Evolutionary conservation across 2,797 vertebrate genomes (phyloP), one percentile per base, ranked within the genome.

Genomic region (Margarornis squamiger): DNA sequence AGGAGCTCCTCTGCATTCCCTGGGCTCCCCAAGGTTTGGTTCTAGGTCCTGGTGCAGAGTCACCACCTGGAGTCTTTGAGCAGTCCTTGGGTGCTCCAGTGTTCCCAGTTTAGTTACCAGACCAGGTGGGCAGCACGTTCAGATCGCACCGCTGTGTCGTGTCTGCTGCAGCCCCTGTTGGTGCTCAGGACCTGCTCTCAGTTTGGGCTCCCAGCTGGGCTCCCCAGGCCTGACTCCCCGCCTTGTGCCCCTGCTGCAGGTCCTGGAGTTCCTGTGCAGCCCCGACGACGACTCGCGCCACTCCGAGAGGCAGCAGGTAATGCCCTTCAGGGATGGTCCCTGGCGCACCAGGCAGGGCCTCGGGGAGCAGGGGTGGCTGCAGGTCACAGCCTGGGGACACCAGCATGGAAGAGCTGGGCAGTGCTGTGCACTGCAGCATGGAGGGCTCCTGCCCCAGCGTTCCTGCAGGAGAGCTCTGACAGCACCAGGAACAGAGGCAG

Each of bases 261-360:
- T 99, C 59, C 98, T 99, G 74, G 99, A 99, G 96, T 99, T 99
- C 94, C 98, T 99, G 39, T 99, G 99, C 88, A 99, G 99, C 93
- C 99, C 99, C 0, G 99, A 99, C 13, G 99, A 99, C 20, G 99
- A 99, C 66, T 99, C 99, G 62, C 98, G 99, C 65, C 99, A 99
- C 90, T 99, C 99, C 1, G 99, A 99, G 95, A 98, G 99, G 93
- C 99, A 99, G 93, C 99, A 99, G 99, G 99, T 99, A 97, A 85
- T 27, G 34, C 9, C 49, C n/a, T 54, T 45, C 43, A 46, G 46
- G 70, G 49, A 45, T 1, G 0, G 23, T 86, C 79, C 72, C 30
- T 70, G 62, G 26, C 73, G 71, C 58, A 7, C 8, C 26, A 15
- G 24, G 10, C 11, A 4, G 19, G 13, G 39, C 8, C 55, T 36